A percentile compares a stretch with the other conserved stretches of the same genome.
These are phyloP conservation scores for Petrocephalus microphthalmus DNA, from an alignment of 2,113 vertebrate genomes.

Conservation along the genomic window DNA sequence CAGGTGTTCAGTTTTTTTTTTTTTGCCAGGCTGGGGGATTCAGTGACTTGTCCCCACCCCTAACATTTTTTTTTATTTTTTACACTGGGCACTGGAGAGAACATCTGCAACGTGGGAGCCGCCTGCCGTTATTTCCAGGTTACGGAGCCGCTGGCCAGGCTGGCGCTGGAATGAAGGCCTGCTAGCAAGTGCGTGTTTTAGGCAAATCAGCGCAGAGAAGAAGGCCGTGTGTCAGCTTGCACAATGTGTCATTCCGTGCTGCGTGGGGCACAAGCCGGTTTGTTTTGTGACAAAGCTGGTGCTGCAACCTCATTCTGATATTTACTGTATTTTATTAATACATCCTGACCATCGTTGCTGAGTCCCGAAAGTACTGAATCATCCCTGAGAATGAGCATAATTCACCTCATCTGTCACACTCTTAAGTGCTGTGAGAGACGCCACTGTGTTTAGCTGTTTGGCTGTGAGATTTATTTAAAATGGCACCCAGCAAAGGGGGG, in stretches of 20 bases:
- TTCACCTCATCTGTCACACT: not conserved
- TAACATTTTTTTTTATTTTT: constrained; percentile 26
- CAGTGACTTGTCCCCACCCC: constrained; percentile 47
- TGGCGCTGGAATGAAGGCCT: not conserved
- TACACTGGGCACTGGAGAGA: not conserved
- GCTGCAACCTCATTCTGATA: not conserved
- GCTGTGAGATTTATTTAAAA: not conserved
- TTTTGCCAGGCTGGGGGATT: not conserved
- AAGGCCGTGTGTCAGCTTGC: not conserved
- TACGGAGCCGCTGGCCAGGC: not conserved
- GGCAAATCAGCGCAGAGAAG: not conserved
- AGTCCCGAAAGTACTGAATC: not conserved
- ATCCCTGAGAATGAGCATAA: not conserved
- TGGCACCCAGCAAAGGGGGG: not conserved
- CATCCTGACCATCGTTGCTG: not conserved
- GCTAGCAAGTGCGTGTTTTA: not conserved
- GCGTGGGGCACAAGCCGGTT: not conserved
- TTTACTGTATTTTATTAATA: not conserved
- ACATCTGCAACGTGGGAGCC: not conserved
- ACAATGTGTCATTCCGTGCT: not conserved
- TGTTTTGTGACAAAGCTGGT: not conserved
- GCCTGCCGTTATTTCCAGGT: not conserved
- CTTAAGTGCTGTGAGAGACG: not conserved
- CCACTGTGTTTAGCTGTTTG: not conserved
- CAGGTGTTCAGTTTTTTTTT: constrained; percentile 39